phyloP scores from a whole-genome alignment of 1,140 invertebrate species.

The Drosophila sulfurigaster region DNA sequence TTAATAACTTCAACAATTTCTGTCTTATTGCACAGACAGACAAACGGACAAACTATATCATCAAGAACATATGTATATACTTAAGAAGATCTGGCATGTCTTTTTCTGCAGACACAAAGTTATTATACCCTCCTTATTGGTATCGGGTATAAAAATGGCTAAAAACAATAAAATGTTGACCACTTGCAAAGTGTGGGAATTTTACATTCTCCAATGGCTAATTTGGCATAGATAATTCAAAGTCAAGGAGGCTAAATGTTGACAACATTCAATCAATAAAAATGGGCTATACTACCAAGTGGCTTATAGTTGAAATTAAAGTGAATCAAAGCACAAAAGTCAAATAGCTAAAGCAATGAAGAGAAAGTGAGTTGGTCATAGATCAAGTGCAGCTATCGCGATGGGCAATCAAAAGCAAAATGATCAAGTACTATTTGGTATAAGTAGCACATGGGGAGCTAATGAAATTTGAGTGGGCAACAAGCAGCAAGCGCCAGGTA shows the following conservation, averaged over 20 bases:
- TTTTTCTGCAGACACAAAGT: too few species aligned
- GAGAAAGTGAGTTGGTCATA: constrained; percentile 11
- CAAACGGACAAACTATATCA: too few species aligned
- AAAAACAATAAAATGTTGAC: too few species aligned
- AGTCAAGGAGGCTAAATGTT: neutral
- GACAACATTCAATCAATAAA: constrained; percentile 5
- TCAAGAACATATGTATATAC: too few species aligned
- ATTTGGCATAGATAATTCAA: neutral
- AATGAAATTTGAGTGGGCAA: constrained; percentile 72
- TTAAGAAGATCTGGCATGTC: too few species aligned
- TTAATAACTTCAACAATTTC: too few species aligned
- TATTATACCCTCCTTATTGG: too few species aligned
- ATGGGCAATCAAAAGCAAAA: constrained; percentile 44
- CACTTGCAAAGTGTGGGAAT: neutral
- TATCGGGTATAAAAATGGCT: too few species aligned
- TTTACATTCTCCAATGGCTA: neutral
- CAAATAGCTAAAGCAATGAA: constrained; percentile 1
- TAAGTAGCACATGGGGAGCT: constrained; percentile 67
- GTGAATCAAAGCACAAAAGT: neutral
- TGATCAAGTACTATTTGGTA: constrained; percentile 50
- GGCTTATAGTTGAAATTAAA: constrained; percentile 3
- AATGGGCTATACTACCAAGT: neutral
- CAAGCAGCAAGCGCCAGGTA: constrained; percentile 30
- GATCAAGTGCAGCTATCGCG: constrained; percentile 36
- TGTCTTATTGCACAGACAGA: too few species aligned